phyloP scores from a whole-genome alignment of 2,888 invertebrate genomes.

The Dicranocentrus wangi region DNA sequence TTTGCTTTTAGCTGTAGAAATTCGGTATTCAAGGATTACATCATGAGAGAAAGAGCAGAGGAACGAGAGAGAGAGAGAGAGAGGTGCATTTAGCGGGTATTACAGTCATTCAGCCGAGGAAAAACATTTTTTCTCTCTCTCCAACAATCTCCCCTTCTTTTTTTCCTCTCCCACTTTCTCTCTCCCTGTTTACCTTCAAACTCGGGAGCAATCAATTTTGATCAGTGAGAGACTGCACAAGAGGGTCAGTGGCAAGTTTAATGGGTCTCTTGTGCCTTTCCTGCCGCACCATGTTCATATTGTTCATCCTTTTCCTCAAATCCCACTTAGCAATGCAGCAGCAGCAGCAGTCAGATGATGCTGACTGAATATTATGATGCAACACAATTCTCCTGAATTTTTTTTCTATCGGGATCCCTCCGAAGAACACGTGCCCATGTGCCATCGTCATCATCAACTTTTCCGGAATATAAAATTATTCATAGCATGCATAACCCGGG shows the following conservation, averaged over 20 bases:
- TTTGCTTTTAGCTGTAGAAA: no score
- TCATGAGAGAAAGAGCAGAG: background rate
- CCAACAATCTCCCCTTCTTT: slow-evolving; percentile 14
- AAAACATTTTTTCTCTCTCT: slow-evolving; percentile 26
- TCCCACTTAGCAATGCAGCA: slow-evolving; percentile 15
- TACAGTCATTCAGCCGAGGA: background rate
- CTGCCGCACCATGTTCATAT: slow-evolving; percentile 27
- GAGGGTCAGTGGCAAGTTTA: slow-evolving; percentile 69
- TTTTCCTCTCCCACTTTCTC: slow-evolving; percentile 30
- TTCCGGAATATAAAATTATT: no score
- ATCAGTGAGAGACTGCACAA: slow-evolving; percentile 58
- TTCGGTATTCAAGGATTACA: slow-evolving; percentile 36
- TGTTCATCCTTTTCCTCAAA: slow-evolving; percentile 4
- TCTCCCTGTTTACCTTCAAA: slow-evolving; percentile 62
- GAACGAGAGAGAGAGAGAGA: background rate
- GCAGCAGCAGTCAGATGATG: no score
- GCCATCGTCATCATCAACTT: no score
- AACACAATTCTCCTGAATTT: no score
- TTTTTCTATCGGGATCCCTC: no score
- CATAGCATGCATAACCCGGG: no score
- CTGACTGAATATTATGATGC: no score
- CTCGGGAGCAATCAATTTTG: slow-evolving; percentile 71
- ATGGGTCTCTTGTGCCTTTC: slow-evolving; percentile 68
- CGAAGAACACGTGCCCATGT: no score
- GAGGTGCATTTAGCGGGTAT: background rate